phyloP scores from a whole-genome alignment of 1,140 invertebrate species.

The Euwallacea fornicatus region DNA sequence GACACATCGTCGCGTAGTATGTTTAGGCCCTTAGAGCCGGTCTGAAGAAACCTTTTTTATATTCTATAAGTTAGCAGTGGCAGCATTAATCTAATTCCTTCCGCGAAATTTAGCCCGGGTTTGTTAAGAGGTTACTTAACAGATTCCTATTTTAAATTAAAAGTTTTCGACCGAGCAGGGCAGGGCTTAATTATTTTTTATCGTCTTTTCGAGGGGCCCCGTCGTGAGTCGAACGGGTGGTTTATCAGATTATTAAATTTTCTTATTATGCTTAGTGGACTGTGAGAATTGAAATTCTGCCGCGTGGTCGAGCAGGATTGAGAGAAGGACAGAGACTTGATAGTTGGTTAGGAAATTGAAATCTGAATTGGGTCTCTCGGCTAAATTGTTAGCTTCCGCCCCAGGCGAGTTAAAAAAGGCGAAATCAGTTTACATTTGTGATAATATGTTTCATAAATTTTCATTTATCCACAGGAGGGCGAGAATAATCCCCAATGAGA shows the following conservation, averaged over 20 bases:
- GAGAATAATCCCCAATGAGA: too few species aligned
- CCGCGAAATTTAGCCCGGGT: background rate
- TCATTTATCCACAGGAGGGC: too few species aligned
- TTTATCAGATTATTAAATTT: constrained; percentile 7
- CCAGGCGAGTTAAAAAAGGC: too few species aligned
- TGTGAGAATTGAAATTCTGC: constrained; percentile 3
- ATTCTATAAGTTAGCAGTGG: too few species aligned
- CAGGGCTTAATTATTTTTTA: constrained; percentile 4
- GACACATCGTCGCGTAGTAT: too few species aligned
- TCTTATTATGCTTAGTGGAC: constrained; percentile 2
- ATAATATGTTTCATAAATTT: too few species aligned
- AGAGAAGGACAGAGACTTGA: constrained; percentile 1
- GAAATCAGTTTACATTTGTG: too few species aligned
- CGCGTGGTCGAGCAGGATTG: background rate
- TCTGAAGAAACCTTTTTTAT: too few species aligned
- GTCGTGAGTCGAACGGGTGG: background rate
- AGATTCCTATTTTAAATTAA: background rate
- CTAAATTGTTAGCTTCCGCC: too few species aligned
- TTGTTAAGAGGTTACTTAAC: background rate
- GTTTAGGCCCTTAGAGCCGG: too few species aligned
- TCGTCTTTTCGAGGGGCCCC: background rate
- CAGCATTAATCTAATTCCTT: background rate
- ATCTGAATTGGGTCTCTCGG: background rate
- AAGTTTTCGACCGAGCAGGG: background rate
- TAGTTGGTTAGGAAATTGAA: background rate